Conservation (phyloP, 2,797 vertebrate species). For the Taenioides sp. region DNA sequence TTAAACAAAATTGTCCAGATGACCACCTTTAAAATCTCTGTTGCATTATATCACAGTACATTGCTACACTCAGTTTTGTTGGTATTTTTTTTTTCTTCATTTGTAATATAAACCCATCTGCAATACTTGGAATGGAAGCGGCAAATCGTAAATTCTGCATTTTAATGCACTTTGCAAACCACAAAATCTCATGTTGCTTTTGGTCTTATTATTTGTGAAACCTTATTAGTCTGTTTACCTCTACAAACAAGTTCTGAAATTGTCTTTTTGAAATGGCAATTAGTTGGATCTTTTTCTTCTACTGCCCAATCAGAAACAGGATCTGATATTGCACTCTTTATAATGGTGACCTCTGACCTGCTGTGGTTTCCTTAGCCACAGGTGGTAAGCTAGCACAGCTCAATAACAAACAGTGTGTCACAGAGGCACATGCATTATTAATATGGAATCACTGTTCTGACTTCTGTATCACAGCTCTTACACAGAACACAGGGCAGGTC, state of each 20-base stretch:
- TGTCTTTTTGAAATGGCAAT: not conserved
- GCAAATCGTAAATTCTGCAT: not conserved
- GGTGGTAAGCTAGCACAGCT: conserved; percentile 39
- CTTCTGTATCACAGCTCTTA: conserved; percentile 51
- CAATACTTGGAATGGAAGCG: no score
- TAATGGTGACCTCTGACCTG: conserved; percentile 42
- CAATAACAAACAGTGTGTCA: conserved; percentile 57
- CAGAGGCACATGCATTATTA: conserved; percentile 61
- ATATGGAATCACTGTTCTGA: conserved; percentile 41
- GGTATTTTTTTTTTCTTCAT: no score
- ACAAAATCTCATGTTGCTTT: not conserved
- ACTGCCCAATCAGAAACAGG: not conserved
- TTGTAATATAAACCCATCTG: no score
- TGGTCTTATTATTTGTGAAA: not conserved
- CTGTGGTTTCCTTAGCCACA: conserved; percentile 45
- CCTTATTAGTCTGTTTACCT: conserved; percentile 1
- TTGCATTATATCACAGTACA: no score
- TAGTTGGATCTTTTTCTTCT: not conserved
- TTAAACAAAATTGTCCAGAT: no score
- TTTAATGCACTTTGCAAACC: not conserved
- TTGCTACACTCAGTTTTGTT: no score
- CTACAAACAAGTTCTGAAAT: not conserved
- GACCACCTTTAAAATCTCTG: no score
- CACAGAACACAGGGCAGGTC: conserved; percentile 32
- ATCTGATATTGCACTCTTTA: conserved; percentile 20